A percentile compares a stretch with the other conserved stretches of the same genome.
Evolutionary conservation across 30 jellyfish, hydroid and myxozoan genomes (phyloP).

Genomic region (Aurelia aurita complex sp. Pacific): DNA sequence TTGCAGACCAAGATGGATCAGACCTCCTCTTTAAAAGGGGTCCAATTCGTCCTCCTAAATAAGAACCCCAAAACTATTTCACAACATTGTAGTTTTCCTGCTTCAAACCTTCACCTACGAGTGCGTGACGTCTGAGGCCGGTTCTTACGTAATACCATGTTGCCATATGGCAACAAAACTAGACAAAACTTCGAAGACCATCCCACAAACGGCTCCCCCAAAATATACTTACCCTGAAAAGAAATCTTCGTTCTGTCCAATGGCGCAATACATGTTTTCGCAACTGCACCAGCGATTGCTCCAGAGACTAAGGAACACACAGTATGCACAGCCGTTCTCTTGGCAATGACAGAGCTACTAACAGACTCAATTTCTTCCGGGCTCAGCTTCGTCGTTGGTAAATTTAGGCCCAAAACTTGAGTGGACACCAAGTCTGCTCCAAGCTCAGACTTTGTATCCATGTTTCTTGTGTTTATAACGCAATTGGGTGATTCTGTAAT

Average conservation of each 20-base stretch:
- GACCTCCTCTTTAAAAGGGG: too few relatives aligned
- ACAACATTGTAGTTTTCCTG: too few relatives aligned
- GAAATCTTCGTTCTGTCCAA: slow-evolving; percentile 88
- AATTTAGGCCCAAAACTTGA: slow-evolving; percentile 59
- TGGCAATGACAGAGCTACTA: not conserved
- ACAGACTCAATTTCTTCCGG: slow-evolving; percentile 1
- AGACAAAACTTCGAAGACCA: not conserved
- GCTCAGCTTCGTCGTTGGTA: not conserved
- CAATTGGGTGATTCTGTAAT: too few relatives aligned
- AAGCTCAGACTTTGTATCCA: slow-evolving; percentile 16
- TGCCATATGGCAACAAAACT: not conserved
- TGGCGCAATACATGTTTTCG: slow-evolving; percentile 94
- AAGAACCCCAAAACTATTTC: too few relatives aligned
- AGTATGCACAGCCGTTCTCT: slow-evolving; percentile 43
- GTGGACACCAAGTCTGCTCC: slow-evolving; percentile 41
- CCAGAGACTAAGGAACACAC: slow-evolving; percentile 81
- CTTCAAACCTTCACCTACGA: too few relatives aligned
- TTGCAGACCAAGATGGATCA: too few relatives aligned
- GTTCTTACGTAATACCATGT: not conserved
- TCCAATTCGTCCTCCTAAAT: too few relatives aligned
- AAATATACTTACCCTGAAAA: slow-evolving; percentile 67
- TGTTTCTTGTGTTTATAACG: not conserved
- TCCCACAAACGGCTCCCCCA: too few relatives aligned
- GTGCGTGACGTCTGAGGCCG: too few relatives aligned
- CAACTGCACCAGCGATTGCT: slow-evolving; percentile 97